Evolutionary conservation across 2,113 vertebrate genomes (phyloP).

Genomic region (Antechinus flavipes): DNA sequence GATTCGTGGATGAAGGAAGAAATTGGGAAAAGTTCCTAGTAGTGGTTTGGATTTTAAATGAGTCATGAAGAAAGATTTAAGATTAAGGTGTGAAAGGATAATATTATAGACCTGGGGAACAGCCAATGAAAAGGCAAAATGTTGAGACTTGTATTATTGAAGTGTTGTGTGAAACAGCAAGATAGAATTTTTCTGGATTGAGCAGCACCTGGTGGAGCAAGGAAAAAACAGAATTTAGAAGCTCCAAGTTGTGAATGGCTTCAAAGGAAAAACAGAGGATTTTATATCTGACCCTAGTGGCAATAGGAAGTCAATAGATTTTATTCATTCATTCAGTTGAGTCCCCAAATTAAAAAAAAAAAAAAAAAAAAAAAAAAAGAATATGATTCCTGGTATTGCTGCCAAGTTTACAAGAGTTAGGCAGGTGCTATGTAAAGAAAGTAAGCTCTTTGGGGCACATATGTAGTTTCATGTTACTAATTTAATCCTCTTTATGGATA

Average conservation of each 20-base stretch:
- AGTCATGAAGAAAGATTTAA: background rate
- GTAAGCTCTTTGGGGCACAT: background rate
- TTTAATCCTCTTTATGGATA: constrained; percentile 25
- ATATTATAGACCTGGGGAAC: background rate
- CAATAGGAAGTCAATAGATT: background rate
- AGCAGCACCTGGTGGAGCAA: background rate
- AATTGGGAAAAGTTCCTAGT: background rate
- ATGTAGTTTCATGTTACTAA: background rate
- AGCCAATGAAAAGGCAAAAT: background rate
- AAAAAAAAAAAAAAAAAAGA: background rate
- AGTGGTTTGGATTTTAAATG: background rate
- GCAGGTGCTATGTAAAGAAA: background rate
- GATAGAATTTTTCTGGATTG: background rate
- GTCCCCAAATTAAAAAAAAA: background rate
- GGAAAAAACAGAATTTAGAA: background rate
- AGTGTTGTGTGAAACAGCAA: background rate
- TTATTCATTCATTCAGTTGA: background rate
- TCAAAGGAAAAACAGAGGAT: background rate
- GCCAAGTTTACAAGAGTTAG: background rate
- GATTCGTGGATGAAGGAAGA: background rate
- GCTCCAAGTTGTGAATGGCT: background rate
- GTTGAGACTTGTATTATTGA: background rate
- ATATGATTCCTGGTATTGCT: background rate
- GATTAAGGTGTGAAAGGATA: background rate
- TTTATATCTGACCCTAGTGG: background rate